Evolutionary conservation across 2,888 invertebrate genomes (phyloP), one percentile per base, ranked within the genome.

Genomic region (Odontocolon sp.): DNA sequence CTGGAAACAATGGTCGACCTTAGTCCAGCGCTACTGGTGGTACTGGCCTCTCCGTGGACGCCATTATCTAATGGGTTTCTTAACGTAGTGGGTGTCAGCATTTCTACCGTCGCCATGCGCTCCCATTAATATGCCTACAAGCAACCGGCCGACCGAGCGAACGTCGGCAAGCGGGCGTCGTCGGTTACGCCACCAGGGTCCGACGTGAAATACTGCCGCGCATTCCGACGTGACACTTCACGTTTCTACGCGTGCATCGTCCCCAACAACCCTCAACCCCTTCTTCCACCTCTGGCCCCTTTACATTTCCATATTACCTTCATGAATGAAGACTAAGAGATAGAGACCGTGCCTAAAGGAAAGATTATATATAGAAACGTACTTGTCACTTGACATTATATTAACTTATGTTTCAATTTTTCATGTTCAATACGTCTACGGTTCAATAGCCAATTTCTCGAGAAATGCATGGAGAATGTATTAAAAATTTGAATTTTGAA

Each of bases 121-220:
- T 76, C 77, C 82, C 83, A 83, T 84, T 85, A 85, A 85, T 85
- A 84, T 83, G 82, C 82, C 83, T 81, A 81, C 81, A 45, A 73
- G 79, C 70, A 28, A 68, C 69, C 33, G 45, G 52, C 52, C 63
- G 28, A 21, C 38, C 42, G 33, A 28, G 56, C 50, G 56, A 42
- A 28, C 50, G 69, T 76, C 69, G n/a, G n/a, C n/a, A n/a, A n/a
- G n/a, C n/a, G n/a, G 78, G 80, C 28, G 18, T 54, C 54, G 54
- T 54, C 75, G 70, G 73, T 76, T 78, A 76, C 78, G 61, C 57
- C 71, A 69, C 6, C 59, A 52, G 67, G 77, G 77, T 71, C 54
- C 69, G 84, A 84, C 83, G 81, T 88, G 87, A 88, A 87, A 85
- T 88, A 87, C 84, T 82, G 83, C 80, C 79, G 74, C 77, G 83